Percentiles rank a stretch among this genome's conserved stretches.
Conservation (phyloP, 2,888 invertebrate genomes). For the Barypeithes pellucidus region DNA sequence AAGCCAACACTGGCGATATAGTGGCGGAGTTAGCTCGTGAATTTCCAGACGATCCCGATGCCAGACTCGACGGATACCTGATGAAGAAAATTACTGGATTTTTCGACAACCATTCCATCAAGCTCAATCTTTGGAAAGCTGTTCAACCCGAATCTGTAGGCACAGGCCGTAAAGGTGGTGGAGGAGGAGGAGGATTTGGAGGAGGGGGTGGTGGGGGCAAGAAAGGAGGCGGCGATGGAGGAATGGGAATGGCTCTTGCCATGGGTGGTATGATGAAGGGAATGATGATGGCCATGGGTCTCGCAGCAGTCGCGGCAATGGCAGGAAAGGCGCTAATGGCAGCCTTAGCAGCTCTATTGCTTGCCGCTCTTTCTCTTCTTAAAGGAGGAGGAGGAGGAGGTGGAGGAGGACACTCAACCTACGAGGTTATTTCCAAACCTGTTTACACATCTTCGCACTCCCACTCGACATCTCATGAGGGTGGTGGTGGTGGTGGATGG, state of each 20-base stretch:
- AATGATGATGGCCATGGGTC: conserved; percentile 79
- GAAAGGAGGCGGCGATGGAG: conserved; percentile 63
- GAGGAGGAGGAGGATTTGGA: conserved; percentile 62
- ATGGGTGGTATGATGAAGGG: conserved; percentile 74
- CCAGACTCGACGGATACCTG: conserved; percentile 80
- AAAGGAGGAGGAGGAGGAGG: conserved; percentile 72
- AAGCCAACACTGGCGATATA: conserved; percentile 77
- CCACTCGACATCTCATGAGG: conserved; percentile 77
- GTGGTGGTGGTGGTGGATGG: conserved; percentile 67
- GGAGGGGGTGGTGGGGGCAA: conserved; percentile 68
- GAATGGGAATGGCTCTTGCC: conserved; percentile 56
- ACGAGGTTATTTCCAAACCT: conserved; percentile 87
- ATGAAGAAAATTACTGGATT: conserved; percentile 78
- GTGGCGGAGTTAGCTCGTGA: conserved; percentile 81
- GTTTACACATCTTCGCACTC: conserved; percentile 80
- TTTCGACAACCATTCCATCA: conserved; percentile 80
- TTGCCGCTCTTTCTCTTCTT: conserved; percentile 82
- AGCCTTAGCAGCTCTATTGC: conserved; percentile 82
- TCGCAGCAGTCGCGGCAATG: conserved; percentile 81
- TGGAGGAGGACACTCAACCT: conserved; percentile 78
- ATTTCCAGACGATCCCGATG: conserved; percentile 81
- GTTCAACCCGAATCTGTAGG: conserved; percentile 69
- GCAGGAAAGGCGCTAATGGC: conserved; percentile 90
- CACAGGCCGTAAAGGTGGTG: conserved; percentile 64
- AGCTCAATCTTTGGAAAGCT: conserved; percentile 73